A percentile compares a stretch with the other conserved stretches of the same genome.
Evolutionary conservation across 2,113 vertebrate genomes (phyloP).

Genomic region (Vulpes vulpes): DNA sequence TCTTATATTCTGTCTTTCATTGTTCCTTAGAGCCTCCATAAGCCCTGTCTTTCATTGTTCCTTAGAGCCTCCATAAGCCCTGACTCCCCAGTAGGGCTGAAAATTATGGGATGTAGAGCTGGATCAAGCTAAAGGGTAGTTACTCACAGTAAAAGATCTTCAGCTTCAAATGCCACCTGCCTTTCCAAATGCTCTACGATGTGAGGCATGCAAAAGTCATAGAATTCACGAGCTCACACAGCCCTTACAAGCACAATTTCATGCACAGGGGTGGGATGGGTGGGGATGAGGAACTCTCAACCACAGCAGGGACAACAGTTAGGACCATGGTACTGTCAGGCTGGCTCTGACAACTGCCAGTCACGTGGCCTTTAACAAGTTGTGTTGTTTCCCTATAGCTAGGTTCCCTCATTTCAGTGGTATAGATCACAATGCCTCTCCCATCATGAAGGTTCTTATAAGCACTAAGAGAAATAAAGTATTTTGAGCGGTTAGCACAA

Average conservation of each 20-base stretch:
- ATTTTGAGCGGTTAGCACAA: not conserved
- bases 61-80: not conserved
- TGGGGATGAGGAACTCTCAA: too few species aligned
- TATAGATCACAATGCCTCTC: accelerated
- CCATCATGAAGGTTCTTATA: not conserved
- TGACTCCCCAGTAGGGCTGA: not conserved
- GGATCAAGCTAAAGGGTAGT: not conserved
- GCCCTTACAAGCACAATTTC: accelerated
- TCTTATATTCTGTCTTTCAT: not conserved
- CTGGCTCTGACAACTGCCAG: accelerated
- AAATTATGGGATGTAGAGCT: not conserved
- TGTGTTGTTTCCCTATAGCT: not conserved
- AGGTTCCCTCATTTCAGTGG: not conserved
- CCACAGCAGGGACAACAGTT: accelerated
- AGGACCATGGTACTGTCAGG: accelerated
- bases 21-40: not conserved
- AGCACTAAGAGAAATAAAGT: not conserved
- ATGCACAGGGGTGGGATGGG: accelerated
- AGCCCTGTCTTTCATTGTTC: not conserved
- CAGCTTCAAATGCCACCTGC: not conserved
- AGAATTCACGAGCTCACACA: accelerated
- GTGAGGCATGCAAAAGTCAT: accelerated
- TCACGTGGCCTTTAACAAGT: not conserved
- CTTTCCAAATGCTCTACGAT: not conserved
- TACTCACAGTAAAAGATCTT: not conserved